These are phyloP conservation scores for Eueides isabella DNA, from an alignment of 1,140 invertebrate genomes.

Conservation along the genomic window DNA sequence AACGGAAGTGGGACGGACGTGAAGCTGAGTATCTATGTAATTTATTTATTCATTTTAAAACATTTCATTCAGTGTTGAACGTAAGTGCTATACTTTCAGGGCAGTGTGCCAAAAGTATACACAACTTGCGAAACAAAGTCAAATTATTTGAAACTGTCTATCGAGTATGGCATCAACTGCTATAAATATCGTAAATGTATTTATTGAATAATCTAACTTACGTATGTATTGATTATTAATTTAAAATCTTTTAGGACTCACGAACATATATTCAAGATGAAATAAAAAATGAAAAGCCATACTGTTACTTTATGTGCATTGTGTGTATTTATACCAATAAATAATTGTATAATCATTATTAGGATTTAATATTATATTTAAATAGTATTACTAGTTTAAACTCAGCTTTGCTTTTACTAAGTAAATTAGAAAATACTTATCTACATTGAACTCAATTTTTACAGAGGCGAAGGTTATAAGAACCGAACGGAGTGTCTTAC, in stretches of 20 bases:
- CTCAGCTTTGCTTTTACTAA: no score
- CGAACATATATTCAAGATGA: no score
- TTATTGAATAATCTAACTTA: not conserved
- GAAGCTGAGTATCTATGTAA: no score
- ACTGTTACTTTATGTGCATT: no score
- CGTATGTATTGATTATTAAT: not conserved
- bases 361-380: no score
- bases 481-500: not conserved
- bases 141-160: not conserved
- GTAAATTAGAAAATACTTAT: no score
- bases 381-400: no score
- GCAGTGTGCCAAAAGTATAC: conserved; percentile 21
- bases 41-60: conserved; percentile 16
- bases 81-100: conserved; percentile 4
- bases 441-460: no score
- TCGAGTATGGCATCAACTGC: not conserved
- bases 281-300: no score
- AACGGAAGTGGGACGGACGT: no score
- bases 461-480: not conserved
- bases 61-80: conserved; percentile 16
- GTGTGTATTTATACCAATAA: no score
- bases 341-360: no score
- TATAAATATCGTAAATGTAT: not conserved
- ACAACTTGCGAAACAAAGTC: conserved; percentile 23
- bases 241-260: not conserved